phyloP scores from a whole-genome alignment of 2,797 vertebrate species.

The Huso huso region DNA sequence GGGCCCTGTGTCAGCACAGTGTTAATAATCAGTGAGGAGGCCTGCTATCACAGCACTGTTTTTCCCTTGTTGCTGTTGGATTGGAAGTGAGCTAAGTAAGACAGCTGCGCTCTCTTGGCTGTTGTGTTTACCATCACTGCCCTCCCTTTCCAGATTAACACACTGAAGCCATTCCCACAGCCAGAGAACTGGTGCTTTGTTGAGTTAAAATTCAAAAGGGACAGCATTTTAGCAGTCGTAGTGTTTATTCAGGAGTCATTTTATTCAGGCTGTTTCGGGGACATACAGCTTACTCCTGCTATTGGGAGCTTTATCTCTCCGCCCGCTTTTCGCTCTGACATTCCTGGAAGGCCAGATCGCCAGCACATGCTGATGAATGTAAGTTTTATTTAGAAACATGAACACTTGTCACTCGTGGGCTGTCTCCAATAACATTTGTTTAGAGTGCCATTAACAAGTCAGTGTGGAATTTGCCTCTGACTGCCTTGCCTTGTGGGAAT shows the following conservation, averaged over 20 bases:
- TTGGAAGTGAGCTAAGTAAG: slow-evolving; percentile 30
- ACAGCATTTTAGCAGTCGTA: no score
- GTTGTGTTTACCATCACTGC: slow-evolving; percentile 2
- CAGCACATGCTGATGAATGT: slow-evolving; percentile 87
- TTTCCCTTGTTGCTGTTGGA: neutral
- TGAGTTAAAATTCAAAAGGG: no score
- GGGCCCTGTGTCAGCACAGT: no score
- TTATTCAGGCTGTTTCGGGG: no score
- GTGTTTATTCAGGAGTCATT: no score
- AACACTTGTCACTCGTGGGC: slow-evolving; percentile 82
- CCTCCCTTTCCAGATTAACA: slow-evolving; percentile 15
- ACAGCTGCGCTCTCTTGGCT: slow-evolving; percentile 33
- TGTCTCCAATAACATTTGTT: slow-evolving; percentile 53
- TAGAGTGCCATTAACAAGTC: slow-evolving; percentile 47
- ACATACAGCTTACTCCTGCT: neutral
- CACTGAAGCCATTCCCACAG: slow-evolving; percentile 13
- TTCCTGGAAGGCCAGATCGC: slow-evolving; percentile 56
- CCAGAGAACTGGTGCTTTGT: slow-evolving; percentile 5
- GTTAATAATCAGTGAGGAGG: neutral
- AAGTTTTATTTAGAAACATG: slow-evolving; percentile 88
- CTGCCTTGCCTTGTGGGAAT: slow-evolving; percentile 37
- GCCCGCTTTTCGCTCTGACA: slow-evolving; percentile 31
- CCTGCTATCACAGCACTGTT: neutral
- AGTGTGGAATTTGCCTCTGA: slow-evolving; percentile 38
- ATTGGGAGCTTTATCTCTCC: slow-evolving; percentile 13